Base-by-base conservation (phyloP, 2,113 vertebrate genomes). In the Stictonetta naevosa region DNA sequence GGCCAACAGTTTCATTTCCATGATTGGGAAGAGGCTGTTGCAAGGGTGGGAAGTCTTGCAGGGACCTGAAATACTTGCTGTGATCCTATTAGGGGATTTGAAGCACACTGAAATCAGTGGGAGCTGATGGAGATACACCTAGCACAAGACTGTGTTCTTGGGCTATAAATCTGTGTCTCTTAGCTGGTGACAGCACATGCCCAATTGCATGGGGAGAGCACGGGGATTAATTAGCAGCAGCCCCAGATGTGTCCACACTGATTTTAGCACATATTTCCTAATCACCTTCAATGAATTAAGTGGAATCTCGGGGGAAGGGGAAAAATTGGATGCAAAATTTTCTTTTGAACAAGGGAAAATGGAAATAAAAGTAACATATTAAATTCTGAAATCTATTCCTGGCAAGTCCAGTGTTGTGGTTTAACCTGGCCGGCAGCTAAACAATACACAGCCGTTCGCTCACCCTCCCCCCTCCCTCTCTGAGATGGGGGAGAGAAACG, bases 171-270 rank as follows among this genome's bases (percentile, higher is more conserved):
- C 16, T 10, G 1, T 26, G 8, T 50, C 66, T 90, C 34, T 67
- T 36, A 79, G 42, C 48, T 67, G 53, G 3, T 4, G 18, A 38
- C 55, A 31, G 4, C 34, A 25, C 0, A 1, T 73, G 55, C 34
- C 42, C 0, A 0, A 6, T 71, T 73, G 53, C 20, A 28, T 0
- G 0, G 4, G 50, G 25, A 58, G 73, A 92, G 29, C 6, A 0
- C 0, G 0, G 64, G 64, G 34, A 75, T 72, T 84, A 87, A 79
- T 89, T n/a, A 69, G 29, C 34, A 1, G 0, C 66, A 67, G 56
- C 13, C 52, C 72, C 81, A 66, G 53, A 64, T 73, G 60, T 88
- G 82, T 56, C 71, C 71, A 25, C 53, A 10, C 58, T 64, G 40
- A 6, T 1, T 87, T 76, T 80, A 73, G 52, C 60, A 82, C 15